Evolutionary conservation across 2,113 vertebrate genomes (phyloP).

Genomic region (Cyanistes caeruleus): DNA sequence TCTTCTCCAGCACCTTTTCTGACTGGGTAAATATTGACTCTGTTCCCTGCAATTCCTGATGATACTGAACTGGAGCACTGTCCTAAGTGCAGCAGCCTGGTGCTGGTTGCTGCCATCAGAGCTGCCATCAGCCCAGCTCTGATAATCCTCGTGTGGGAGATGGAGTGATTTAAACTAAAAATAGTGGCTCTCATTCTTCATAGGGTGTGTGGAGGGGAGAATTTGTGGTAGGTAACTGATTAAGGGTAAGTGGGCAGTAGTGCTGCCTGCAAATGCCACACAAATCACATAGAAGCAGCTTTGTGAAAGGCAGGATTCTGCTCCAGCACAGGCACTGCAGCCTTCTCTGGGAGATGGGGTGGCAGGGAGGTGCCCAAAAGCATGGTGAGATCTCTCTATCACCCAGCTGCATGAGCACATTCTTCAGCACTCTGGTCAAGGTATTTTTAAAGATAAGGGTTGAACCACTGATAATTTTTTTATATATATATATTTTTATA

Average conservation of each 20-base stretch:
- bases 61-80: background rate
- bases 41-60: background rate
- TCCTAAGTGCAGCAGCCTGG: background rate
- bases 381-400: accelerated
- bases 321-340: background rate
- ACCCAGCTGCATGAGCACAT: accelerated
- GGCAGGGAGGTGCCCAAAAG: background rate
- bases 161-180: background rate
- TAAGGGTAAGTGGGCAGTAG: background rate
- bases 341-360: background rate
- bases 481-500: background rate
- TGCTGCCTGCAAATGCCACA: background rate
- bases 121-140: background rate
- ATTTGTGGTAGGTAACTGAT: background rate
- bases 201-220: background rate
- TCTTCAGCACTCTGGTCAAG: background rate
- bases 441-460: background rate
- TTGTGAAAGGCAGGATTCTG: background rate
- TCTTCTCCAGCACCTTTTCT: background rate
- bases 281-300: accelerated
- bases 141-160: background rate
- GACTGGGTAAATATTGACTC: background rate
- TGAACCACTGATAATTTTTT: background rate
- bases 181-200: background rate
- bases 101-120: background rate